Percentiles rank a stretch among this genome's conserved stretches.
phyloP scores from a whole-genome alignment of 2,888 invertebrate species.

The Trisateles emortualis region DNA sequence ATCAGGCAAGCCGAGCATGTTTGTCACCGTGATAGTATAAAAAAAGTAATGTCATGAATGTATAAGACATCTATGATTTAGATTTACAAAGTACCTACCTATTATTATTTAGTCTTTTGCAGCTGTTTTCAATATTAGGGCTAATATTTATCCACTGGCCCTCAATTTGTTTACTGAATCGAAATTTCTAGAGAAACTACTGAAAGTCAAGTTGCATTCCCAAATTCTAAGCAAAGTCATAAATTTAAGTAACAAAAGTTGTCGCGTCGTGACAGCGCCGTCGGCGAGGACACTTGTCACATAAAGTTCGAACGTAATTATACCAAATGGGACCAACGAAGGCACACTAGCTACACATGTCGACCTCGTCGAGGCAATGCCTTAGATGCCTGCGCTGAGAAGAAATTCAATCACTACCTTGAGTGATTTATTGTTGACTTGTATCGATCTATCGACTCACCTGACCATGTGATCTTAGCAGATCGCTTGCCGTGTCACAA shows the following conservation, averaged over 20 bases:
- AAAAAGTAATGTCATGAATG: no score
- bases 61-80: no score
- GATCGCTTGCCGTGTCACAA: not conserved
- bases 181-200: not conserved
- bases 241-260: conserved; percentile 36
- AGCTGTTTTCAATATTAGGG: no score
- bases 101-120: no score
- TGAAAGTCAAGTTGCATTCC: conserved; percentile 5
- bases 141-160: no score
- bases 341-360: conserved; percentile 75
- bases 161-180: not conserved
- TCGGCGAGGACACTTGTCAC: conserved; percentile 73
- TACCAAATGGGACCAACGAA: conserved; percentile 83
- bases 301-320: conserved; percentile 81
- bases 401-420: conserved; percentile 73
- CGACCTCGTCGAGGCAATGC: conserved; percentile 71
- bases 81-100: no score
- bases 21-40: no score
- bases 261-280: conserved; percentile 61
- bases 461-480: not conserved
- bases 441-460: not conserved
- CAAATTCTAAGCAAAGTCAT: conserved; percentile 27
- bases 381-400: conserved; percentile 62
- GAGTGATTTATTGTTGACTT: conserved; percentile 66
- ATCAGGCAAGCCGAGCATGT: no score